These are phyloP conservation scores for Dryobota labecula DNA, from an alignment of 2,888 invertebrate species.

Conservation along the genomic window DNA sequence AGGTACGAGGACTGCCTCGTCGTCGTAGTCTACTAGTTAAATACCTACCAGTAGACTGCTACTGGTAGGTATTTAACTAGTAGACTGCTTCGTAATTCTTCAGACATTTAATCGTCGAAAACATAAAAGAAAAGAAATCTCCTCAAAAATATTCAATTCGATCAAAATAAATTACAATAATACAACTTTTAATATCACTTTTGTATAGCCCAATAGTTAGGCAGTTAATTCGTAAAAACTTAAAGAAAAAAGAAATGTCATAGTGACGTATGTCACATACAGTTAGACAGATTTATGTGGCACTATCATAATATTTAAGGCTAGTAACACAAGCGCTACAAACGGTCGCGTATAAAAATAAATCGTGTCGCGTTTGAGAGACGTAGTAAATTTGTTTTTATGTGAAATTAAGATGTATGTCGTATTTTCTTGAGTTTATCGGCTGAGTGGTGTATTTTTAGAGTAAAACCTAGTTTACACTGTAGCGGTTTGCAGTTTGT, in stretches of 20 bases:
- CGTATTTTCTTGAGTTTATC: constrained; percentile 85
- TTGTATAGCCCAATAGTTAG: constrained; percentile 17
- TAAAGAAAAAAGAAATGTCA: constrained; percentile 33
- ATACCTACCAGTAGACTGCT: too few relatives aligned
- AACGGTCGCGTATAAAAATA: constrained; percentile 78
- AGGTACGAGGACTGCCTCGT: too few relatives aligned
- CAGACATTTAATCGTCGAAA: neutral
- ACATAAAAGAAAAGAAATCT: constrained; percentile 18
- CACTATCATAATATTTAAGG: constrained; percentile 86
- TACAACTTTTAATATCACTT: constrained; percentile 23
- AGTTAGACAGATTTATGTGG: constrained; percentile 82
- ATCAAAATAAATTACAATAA: constrained; percentile 29
- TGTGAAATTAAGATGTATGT: constrained; percentile 87
- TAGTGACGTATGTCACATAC: constrained; percentile 29
- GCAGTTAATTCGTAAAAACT: constrained; percentile 2
- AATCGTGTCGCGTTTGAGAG: constrained; percentile 76
- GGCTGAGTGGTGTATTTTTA: constrained; percentile 71
- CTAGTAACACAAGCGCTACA: constrained; percentile 81
- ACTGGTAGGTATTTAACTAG: too few relatives aligned
- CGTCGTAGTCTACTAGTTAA: too few relatives aligned
- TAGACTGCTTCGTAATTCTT: too few relatives aligned
- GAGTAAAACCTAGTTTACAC: constrained; percentile 50
- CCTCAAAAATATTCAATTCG: neutral
- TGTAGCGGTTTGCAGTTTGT: neutral
- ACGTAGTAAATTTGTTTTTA: constrained; percentile 84